Conservation (phyloP, 2,113 vertebrate species). For the Fulmarus glacialis region DNA sequence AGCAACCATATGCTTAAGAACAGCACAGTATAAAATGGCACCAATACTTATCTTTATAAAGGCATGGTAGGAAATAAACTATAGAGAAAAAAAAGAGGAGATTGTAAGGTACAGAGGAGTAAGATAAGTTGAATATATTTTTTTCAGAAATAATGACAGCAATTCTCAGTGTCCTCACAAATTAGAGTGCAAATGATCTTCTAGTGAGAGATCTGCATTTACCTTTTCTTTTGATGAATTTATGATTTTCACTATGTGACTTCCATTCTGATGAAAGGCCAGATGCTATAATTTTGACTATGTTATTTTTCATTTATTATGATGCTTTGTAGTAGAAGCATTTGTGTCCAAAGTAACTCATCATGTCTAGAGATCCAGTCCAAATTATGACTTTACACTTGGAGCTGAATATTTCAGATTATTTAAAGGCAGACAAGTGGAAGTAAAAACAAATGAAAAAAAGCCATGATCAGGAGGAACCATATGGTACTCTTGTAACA, state of each 20-base stretch:
- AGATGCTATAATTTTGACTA: background rate
- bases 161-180: background rate
- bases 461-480: background rate
- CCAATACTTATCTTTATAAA: background rate
- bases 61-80: background rate
- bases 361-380: background rate
- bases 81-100: background rate
- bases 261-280: background rate
- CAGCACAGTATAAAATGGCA: background rate
- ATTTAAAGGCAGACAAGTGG: background rate
- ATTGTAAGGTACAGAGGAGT: background rate
- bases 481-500: slow-evolving; percentile 37
- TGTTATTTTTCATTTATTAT: background rate
- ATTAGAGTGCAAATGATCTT: background rate
- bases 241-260: background rate
- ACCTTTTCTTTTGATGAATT: background rate
- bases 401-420: background rate
- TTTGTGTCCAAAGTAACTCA: background rate
- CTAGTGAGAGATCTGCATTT: background rate
- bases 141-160: background rate
- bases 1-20: background rate
- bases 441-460: background rate
- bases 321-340: background rate
- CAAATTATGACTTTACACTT: background rate
- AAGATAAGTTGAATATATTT: background rate